Evolutionary conservation across 2,797 vertebrate species (phyloP), one percentile per base, ranked within the genome.

Genomic region (Apogon talboti): DNA sequence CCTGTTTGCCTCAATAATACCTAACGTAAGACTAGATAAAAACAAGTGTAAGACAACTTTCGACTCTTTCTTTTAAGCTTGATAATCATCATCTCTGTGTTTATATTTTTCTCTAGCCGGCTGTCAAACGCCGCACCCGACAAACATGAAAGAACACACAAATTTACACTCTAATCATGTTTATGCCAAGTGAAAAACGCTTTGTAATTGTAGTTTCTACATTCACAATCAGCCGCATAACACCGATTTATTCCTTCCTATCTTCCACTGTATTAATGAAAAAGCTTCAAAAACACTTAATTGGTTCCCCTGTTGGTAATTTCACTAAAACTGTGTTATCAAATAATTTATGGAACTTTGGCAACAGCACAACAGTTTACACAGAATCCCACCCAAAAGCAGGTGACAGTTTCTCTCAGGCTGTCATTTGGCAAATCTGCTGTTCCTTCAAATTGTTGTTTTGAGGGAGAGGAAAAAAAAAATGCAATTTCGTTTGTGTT

Each of bases 391-490:
- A 78, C 15, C 0, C 6, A 38, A 38, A 24, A 8, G 24, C 52
- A 60, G 37, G 47, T 18, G 59, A 71, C 45, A 40, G 55, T 43
- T 51, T 56, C 24, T 16, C 50, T 41, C 54, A 42, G 43, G 64
- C 35, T 62, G 40, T 71, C 38, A 49, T 71, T 60, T 42, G 13
- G 43, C 38, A 56, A 61, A 78, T 64, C 79, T 85, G 58, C 69
- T 28, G 69, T 33, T 59, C 35, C 18, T 49, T 56, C 43, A 59
- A 59, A 71, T 61, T 24, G 40, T 21, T 53, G 21, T 49, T 56
- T 44, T 21, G n/a, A 54, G 60, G 54, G 30, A 37, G 16, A 42
- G 43, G 4, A 58, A 49, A 44, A 56, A 35, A 66, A 35, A 38
- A n/a, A 37, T 67, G 41, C 18, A 40, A 47, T 44, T 41, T 18